Evolutionary conservation across 2,888 invertebrate species (phyloP).

Genomic region (Alviniconcha strummeri): DNA sequence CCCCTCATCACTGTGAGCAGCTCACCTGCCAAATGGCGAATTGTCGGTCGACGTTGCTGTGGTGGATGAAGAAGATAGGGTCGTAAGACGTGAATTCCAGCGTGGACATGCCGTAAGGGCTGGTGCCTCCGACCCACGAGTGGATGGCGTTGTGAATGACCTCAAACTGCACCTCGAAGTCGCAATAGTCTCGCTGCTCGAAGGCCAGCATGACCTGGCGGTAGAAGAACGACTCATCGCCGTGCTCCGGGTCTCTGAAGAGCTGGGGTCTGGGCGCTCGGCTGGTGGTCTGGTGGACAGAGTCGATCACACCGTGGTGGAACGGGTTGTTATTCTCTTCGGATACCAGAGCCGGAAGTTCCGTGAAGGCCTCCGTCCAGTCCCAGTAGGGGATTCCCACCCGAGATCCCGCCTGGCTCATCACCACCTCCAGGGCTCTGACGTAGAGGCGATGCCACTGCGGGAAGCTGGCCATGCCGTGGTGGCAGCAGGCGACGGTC

Average conservation of each 20-base stretch:
- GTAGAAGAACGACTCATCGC: slow-evolving; percentile 45
- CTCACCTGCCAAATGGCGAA: slow-evolving; percentile 47
- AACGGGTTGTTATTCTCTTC: slow-evolving; percentile 44
- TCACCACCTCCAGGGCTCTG: slow-evolving; percentile 39
- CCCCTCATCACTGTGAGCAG: background rate
- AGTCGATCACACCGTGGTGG: slow-evolving; percentile 31
- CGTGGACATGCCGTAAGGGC: slow-evolving; percentile 44
- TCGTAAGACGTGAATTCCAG: slow-evolving; percentile 46
- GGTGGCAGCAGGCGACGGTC: slow-evolving; percentile 36
- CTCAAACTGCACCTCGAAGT: slow-evolving; percentile 49
- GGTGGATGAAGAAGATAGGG: slow-evolving; percentile 47
- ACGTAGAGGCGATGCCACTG: slow-evolving; percentile 48
- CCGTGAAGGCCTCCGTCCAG: slow-evolving; percentile 40
- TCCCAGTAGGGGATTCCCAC: slow-evolving; percentile 45
- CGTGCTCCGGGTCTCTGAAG: slow-evolving; percentile 45
- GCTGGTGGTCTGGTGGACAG: slow-evolving; percentile 35
- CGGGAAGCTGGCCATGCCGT: slow-evolving; percentile 45
- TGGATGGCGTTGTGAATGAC: slow-evolving; percentile 47
- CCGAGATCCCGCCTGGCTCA: slow-evolving; percentile 38
- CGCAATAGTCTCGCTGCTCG: slow-evolving; percentile 48
- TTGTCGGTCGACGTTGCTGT: slow-evolving; percentile 45
- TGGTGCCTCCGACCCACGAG: slow-evolving; percentile 42
- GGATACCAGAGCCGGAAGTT: slow-evolving; percentile 40
- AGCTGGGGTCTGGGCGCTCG: slow-evolving; percentile 42
- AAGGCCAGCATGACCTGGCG: slow-evolving; percentile 38